phyloP scores from a whole-genome alignment of 2,888 invertebrate genomes.

The Silvanus unidentatus region DNA sequence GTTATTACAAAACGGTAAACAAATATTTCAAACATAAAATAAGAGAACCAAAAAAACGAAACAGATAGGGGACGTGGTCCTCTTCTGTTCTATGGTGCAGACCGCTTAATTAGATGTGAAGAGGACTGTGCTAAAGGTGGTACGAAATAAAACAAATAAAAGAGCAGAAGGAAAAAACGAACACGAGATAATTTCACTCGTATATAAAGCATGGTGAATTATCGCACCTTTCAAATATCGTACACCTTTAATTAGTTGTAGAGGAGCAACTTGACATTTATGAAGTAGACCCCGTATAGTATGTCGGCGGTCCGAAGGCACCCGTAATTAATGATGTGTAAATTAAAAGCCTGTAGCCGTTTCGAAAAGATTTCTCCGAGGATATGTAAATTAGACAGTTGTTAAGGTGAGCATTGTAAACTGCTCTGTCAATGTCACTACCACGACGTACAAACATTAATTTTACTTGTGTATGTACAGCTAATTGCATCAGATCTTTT shows the following conservation, averaged over 20 bases:
- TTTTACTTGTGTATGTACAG: constrained; percentile 27
- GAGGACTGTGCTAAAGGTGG: constrained; percentile 1
- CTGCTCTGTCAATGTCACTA: constrained; percentile 42
- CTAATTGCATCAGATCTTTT: constrained; percentile 34
- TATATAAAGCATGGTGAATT: constrained; percentile 39
- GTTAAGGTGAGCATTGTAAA: constrained; percentile 43
- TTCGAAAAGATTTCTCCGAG: constrained; percentile 43
- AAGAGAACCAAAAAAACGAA: too few relatives aligned
- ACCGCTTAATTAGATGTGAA: constrained; percentile 32
- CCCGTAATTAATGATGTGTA: constrained; percentile 42
- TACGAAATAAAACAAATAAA: too few relatives aligned
- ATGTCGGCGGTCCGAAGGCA: constrained; percentile 29
- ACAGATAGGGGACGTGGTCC: constrained; percentile 1
- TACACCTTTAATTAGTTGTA: constrained; percentile 44
- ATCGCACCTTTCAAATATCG: constrained; percentile 39
- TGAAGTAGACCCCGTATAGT: constrained; percentile 38
- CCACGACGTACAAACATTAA: constrained; percentile 31
- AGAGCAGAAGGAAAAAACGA: too few relatives aligned
- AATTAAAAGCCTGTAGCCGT: constrained; percentile 46
- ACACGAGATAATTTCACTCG: constrained; percentile 22
- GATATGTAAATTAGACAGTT: constrained; percentile 47
- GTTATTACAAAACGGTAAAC: constrained; percentile 24
- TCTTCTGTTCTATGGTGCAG: too few relatives aligned
- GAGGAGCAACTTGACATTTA: constrained; percentile 41
- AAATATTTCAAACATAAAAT: constrained; percentile 33